Base-by-base conservation (phyloP, 2,113 vertebrate genomes). In the Crocuta crocuta region DNA sequence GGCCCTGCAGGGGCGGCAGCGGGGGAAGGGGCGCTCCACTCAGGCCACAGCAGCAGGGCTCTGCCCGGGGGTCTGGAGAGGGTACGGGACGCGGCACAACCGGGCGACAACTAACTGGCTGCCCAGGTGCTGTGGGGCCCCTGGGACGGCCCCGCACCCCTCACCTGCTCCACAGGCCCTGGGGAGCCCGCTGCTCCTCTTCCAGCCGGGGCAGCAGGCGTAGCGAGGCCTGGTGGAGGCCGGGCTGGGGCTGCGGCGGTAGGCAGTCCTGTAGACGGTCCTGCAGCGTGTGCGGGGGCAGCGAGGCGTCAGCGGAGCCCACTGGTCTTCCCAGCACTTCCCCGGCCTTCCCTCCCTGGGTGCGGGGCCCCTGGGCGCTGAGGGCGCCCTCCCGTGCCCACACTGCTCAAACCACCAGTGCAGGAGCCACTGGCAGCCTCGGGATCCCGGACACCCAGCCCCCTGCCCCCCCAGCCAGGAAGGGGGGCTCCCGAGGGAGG, bases 171-270 rank as follows among this genome's bases (percentile, higher is more conserved):
- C 99, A 88, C 99, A 99, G 98, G 98, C 97, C 5, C 98, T 98
- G 0, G 98, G 89, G 73, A 99, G 98, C 79, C 98, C 16, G 0
- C 65, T 19, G 0, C 45, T 93, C 55, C 99, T 98, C 93, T 97
- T 97, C 99, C 99, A 99, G n/a, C 99, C 99, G 0, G 99, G 99
- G 92, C 99, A 99, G 98, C 99, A 99, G 0, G 99, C 96, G 10
- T 98, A 99, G 65, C n/a, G 79, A 0, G 98, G 97, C 93, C 97
- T 26, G 58, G 97, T 93, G 0, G 97, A 86, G 23, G 98, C 48
- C 0, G 91, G 97, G 21, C 53, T 97, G 61, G 97, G 98, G 39
- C 97, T 99, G 97, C 98, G 99, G 79, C 99, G 98, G 98, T 99
- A 99, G 48, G 99, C 99, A 1, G 99, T 99, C 53, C 87, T 99